Percentiles rank a stretch among this genome's conserved stretches.
phyloP scores from a whole-genome alignment of 2,888 invertebrate species.

The Stenodera caucasica region DNA sequence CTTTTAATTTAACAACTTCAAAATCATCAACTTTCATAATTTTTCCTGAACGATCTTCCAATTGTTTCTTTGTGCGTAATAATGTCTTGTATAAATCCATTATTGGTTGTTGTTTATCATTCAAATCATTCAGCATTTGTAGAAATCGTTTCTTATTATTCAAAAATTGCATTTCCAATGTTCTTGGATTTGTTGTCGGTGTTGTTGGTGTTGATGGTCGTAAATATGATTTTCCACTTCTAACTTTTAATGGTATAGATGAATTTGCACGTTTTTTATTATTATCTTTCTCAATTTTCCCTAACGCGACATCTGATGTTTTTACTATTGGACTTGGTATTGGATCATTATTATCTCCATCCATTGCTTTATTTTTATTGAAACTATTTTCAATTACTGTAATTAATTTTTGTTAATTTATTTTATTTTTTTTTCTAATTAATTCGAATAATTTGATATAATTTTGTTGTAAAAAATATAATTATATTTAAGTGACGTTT shows the following conservation, averaged over 20 bases:
- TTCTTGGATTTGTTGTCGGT: constrained; percentile 26
- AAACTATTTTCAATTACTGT: neutral
- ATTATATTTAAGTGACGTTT: too few species aligned
- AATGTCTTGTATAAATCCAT: constrained; percentile 48
- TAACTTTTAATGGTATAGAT: constrained; percentile 16
- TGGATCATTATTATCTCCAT: neutral
- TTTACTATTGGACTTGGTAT: neutral
- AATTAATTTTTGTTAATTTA: too few species aligned
- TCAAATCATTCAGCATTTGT: constrained; percentile 45
- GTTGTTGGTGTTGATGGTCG: constrained; percentile 11
- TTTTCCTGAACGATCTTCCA: constrained; percentile 49
- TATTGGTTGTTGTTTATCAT: constrained; percentile 49
- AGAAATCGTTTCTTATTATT: constrained; percentile 49
- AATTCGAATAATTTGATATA: too few species aligned
- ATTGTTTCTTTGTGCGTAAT: constrained; percentile 46
- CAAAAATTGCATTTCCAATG: constrained; percentile 49
- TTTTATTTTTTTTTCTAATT: too few species aligned
- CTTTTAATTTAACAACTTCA: constrained; percentile 33
- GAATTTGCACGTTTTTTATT: constrained; percentile 17
- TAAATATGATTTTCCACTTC: constrained; percentile 16
- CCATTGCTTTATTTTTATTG: too few species aligned
- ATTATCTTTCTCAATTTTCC: constrained; percentile 4
- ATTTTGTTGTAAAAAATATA: too few species aligned
- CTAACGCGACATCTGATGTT: neutral
- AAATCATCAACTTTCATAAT: constrained; percentile 44